Base-by-base conservation (phyloP, 2,113 vertebrate species). In the Erythrocercus mccallii region DNA sequence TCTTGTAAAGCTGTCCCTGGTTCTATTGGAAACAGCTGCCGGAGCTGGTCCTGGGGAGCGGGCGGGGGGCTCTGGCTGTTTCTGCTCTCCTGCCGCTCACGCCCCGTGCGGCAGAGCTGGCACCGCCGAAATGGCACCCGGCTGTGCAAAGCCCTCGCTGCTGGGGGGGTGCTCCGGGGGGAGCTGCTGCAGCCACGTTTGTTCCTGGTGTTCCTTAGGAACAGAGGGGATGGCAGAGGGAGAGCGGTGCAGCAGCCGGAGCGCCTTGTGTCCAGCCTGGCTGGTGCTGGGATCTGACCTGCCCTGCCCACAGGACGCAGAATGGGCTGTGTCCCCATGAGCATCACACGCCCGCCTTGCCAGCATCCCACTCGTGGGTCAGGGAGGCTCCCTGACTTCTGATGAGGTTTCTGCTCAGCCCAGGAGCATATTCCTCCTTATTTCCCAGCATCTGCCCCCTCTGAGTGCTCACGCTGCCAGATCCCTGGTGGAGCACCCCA, bases 21-120 rank as follows among this genome's bases (percentile, higher is more conserved):
- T 68, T 96, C 91, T 94, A 81, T 96, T 96, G 85, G 94, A 95
- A 95, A 91, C 91, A 86, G 92, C 94, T 84, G 94, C 86, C 7
- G 0, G 81, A 35, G 85, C 89, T 0, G 31, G 60, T 58, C n/a
- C 57, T 1, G 40, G 68, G 31, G 53, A 94, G 81, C 23, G 6
- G 77, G 83, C 13, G 1, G 19, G 51, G 57, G 72, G 76, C 86
- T 88, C 70, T 0, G 15, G 40, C 31, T 94, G 68, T 35, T 83
- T 62, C 73, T 89, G 27, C 69, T 64, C 77, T 48, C 72, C 7
- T 1, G 5, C 60, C 0, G 0, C 33, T 50, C 47, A 0, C 2
- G 2, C 4, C 42, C 73, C 53, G n/a, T 8, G 1, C 1, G 1
- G 68, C 69, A 51, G 70, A 42, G 70, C 72, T 54, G 9, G 74